Conservation (phyloP, 2,888 invertebrate species). For the Xestia rhomboidea region DNA sequence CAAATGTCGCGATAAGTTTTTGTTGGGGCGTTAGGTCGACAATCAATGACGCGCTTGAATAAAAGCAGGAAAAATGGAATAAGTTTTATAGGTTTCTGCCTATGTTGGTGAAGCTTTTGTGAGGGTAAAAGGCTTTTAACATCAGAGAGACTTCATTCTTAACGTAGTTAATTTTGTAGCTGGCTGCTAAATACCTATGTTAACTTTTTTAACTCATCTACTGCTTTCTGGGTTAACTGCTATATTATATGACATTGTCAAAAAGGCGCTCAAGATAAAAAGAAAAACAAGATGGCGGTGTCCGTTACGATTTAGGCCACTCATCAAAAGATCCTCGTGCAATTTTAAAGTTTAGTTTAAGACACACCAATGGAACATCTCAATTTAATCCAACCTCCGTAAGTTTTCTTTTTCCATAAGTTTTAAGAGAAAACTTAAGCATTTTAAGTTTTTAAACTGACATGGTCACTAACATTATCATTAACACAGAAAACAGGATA, state of each 20-base stretch:
- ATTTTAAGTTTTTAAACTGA: too few species aligned
- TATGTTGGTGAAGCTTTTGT: conserved; percentile 66
- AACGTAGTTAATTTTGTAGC: neutral
- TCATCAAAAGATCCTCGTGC: neutral
- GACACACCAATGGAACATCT: too few species aligned
- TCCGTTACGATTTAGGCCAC: neutral
- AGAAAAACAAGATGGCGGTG: neutral
- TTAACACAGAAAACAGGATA: too few species aligned
- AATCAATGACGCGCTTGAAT: conserved; percentile 82
- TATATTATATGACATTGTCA: neutral
- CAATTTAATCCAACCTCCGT: too few species aligned
- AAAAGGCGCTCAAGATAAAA: neutral
- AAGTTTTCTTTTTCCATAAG: too few species aligned
- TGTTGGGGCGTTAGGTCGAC: conserved; percentile 89
- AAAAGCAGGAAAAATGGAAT: conserved; percentile 66
- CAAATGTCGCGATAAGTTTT: conserved; percentile 89
- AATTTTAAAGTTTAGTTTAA: neutral
- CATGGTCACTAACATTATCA: too few species aligned
- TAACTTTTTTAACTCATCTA: neutral
- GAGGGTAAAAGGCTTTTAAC: conserved; percentile 55
- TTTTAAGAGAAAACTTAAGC: too few species aligned
- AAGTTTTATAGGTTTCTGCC: conserved; percentile 69
- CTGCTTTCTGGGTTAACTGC: neutral
- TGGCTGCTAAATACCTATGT: too few species aligned
- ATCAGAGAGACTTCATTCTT: neutral